Base-by-base conservation (phyloP, 64 coral and sea anemone species). In the Montipora cactus region DNA sequence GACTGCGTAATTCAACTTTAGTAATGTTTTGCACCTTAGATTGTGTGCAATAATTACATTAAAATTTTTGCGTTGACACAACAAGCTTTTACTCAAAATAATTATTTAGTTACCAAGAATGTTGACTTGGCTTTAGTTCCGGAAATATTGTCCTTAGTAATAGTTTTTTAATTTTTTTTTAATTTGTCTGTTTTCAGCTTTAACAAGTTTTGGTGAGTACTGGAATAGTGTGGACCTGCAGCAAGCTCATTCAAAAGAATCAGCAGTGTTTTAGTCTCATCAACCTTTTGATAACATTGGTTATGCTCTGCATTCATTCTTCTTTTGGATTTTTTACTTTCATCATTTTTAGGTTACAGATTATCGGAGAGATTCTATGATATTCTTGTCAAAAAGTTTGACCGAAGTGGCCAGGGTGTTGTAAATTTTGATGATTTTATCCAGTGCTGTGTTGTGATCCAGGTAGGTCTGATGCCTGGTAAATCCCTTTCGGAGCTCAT, bases 151-250 rank as follows among this genome's bases (percentile, higher is more conserved):
- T 37, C 14, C 0, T 13, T 68, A 68, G 18, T 68, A 0, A 3
- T 18, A n/a, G 16, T 68, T 14, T 57, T 11, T 11, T 7, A 8
- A 1, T 57, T 57, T 4, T 57, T 11, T 57, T 11, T 57, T 57
- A 11, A 57, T 8, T 57, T 57, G 3, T 57, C 6, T 67, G 91
- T 59, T 73, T 81, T 8, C 72, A 98, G 97, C 97, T 79, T 61
- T 99, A 50, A 99, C 97, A 82, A 96, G 88, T 78, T 99, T 99
- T 96, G 97, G 97, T 99, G 92, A 99, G 97, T 99, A 64, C 61
- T 12, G 45, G n/a, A 23, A 57, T 4, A 57, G 11, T 57, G 9
- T 12, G 14, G 37, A 37, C 37, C 37, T 37, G 37, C 37, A 37
- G 37, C 37, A 37, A 37, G 37, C 37, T 37, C 37, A 37, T 37